Percentiles rank a stretch among this genome's conserved stretches.
These are phyloP conservation scores for Barypeithes pellucidus DNA, from an alignment of 2,888 invertebrate genomes.

Conservation along the genomic window DNA sequence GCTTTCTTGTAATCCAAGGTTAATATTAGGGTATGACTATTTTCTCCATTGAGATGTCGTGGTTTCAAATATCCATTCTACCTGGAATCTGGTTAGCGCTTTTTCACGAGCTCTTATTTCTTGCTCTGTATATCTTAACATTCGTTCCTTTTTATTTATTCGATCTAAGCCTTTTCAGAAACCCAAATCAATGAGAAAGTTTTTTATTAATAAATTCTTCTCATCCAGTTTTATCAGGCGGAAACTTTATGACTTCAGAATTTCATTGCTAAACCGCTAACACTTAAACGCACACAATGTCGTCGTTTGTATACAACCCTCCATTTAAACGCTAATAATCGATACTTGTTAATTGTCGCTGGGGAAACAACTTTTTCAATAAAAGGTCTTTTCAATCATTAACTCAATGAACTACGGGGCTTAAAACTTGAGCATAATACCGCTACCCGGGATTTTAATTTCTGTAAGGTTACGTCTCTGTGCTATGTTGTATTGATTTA, in stretches of 20 bases:
- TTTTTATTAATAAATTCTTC: not conserved
- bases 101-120: no score
- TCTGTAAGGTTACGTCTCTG: not conserved
- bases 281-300: not conserved
- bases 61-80: no score
- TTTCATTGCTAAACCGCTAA: not conserved
- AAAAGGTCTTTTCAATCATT: not conserved
- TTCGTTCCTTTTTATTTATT: no score
- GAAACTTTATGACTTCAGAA: not conserved
- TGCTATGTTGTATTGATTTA: not conserved
- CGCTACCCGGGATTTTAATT: not conserved
- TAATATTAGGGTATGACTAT: no score
- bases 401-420: not conserved
- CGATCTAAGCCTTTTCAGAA: no score
- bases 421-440: not conserved
- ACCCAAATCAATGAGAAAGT: no score
- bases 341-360: constrained; percentile 2
- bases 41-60: no score
- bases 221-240: not conserved
- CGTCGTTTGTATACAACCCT: not conserved
- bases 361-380: not conserved
- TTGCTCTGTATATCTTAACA: no score
- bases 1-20: no score
- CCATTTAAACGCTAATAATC: not conserved
- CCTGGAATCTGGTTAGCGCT: no score